Evolutionary conservation across 2,113 vertebrate genomes (phyloP).

Genomic region (Caloenas nicobarica): DNA sequence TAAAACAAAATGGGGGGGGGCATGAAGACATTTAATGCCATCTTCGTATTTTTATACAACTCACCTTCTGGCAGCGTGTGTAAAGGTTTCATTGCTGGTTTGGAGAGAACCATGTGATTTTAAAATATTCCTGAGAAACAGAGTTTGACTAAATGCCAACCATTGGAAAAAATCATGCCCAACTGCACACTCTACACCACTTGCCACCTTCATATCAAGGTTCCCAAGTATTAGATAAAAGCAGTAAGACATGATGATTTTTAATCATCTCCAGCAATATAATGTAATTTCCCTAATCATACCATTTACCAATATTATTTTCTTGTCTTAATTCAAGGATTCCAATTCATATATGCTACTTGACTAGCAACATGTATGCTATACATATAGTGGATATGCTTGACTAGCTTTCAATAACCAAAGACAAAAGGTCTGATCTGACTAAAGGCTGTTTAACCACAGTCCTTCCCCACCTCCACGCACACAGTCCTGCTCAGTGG

Average conservation of each 20-base stretch:
- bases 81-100: background rate
- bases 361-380: background rate
- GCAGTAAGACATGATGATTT: background rate
- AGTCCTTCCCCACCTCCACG: background rate
- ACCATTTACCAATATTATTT: background rate
- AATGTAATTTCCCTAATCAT: background rate
- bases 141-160: background rate
- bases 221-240: background rate
- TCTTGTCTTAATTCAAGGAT: background rate
- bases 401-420: background rate
- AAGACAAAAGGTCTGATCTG: background rate
- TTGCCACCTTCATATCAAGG: background rate
- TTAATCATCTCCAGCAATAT: background rate
- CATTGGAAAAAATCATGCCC: fast-evolving
- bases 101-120: background rate
- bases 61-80: background rate
- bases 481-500: background rate
- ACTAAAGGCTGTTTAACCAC: background rate
- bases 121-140: background rate
- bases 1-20: background rate
- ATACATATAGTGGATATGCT: background rate
- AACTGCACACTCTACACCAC: background rate
- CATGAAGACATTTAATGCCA: background rate
- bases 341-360: background rate
- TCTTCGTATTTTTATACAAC: background rate